A percentile compares a stretch with the other conserved stretches of the same genome.
Conservation (phyloP, 2,113 vertebrate genomes). For the Chlamydotis undulata region DNA sequence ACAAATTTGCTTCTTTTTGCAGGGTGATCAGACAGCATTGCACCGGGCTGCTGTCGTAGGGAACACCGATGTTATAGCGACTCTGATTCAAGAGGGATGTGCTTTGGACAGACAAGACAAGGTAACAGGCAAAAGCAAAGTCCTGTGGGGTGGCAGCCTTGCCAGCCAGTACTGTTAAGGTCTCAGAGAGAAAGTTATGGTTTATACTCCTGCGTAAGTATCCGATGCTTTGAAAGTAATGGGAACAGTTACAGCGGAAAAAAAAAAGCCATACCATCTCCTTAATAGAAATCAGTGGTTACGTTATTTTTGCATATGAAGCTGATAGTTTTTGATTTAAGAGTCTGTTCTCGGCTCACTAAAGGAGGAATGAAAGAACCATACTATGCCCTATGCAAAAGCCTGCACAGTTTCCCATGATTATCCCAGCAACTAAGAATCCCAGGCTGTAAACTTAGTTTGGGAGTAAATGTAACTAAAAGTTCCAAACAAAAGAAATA, state of each 20-base stretch:
- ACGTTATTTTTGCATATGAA: background rate
- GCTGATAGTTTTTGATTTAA: background rate
- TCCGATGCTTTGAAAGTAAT: background rate
- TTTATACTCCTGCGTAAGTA: background rate
- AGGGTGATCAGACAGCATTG: slow-evolving; percentile 94
- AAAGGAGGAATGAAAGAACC: background rate
- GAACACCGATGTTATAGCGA: slow-evolving; percentile 84
- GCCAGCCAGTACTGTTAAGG: background rate
- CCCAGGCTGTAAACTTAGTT: background rate
- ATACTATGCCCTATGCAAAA: fast-evolving
- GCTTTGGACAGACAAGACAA: slow-evolving; percentile 95
- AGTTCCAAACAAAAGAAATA: background rate
- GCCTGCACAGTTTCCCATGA: background rate
- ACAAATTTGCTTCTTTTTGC: slow-evolving; percentile 4
- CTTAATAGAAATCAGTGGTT: background rate
- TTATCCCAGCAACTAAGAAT: background rate
- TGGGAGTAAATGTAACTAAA: background rate
- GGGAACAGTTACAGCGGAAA: background rate
- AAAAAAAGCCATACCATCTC: background rate
- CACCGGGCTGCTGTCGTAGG: slow-evolving; percentile 93
- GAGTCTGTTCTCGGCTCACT: background rate
- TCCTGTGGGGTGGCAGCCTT: background rate
- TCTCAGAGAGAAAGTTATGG: background rate
- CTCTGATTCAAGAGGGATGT: slow-evolving; percentile 92
- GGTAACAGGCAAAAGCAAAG: slow-evolving; percentile 70